Conservation (phyloP, 2,888 invertebrate species). For the Oscheius sp. region DNA sequence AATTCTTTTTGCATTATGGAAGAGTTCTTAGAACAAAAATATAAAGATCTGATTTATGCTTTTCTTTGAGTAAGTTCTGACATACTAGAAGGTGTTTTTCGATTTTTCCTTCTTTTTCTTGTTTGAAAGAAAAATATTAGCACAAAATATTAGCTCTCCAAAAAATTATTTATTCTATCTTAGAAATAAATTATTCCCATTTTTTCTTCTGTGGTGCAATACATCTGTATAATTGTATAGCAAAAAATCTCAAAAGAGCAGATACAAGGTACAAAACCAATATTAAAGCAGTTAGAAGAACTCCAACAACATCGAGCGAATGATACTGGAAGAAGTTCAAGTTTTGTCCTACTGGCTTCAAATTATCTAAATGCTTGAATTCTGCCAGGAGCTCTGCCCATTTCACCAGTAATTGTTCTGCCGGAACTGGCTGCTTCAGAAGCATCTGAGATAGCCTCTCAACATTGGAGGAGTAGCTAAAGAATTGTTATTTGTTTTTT, state of each 20-base stretch:
- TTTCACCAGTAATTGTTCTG: constrained; percentile 48
- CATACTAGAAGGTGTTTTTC: no score
- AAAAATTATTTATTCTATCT: no score
- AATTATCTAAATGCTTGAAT: constrained; percentile 52
- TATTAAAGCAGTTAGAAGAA: constrained; percentile 34
- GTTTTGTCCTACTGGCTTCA: constrained; percentile 48
- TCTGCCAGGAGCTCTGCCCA: constrained; percentile 60
- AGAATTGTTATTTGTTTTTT: not conserved
- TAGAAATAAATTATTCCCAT: no score
- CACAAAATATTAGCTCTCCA: no score
- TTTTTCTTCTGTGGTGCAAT: not conserved
- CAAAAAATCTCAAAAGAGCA: not conserved
- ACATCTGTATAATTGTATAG: not conserved
- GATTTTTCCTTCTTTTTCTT: no score
- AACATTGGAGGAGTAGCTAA: not conserved
- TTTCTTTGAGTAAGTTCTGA: no score
- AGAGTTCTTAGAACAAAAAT: no score
- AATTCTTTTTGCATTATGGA: no score
- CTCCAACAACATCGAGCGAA: constrained; percentile 52
- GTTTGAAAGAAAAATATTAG: no score
- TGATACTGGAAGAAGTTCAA: constrained; percentile 55
- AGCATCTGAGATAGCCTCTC: constrained; percentile 42
- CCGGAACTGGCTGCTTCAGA: constrained; percentile 48
- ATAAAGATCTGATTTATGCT: no score
- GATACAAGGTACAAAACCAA: constrained; percentile 34